These are phyloP conservation scores for Stenichneumon culpator DNA, from an alignment of 2,888 invertebrate genomes.

Conservation along the genomic window DNA sequence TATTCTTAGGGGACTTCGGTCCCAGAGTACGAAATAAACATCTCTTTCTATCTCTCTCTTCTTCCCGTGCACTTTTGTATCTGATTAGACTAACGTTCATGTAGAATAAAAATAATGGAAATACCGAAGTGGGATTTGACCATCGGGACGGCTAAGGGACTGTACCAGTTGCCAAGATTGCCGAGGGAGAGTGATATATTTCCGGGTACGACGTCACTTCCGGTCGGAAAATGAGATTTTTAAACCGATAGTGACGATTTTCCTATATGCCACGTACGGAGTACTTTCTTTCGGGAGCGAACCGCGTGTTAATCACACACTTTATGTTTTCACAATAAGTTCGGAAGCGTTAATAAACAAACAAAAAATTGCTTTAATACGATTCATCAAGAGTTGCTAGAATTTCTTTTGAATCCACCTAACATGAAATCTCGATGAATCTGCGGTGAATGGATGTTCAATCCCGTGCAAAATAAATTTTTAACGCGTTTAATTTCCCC, in stretches of 20 bases:
- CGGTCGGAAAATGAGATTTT: too few relatives aligned
- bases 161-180: too few relatives aligned
- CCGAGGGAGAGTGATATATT: too few relatives aligned
- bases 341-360: neutral
- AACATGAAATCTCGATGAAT: conserved; percentile 1
- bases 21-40: too few relatives aligned
- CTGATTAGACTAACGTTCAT: neutral
- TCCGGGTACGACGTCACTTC: neutral
- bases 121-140: neutral
- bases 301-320: neutral
- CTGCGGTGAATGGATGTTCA: conserved; percentile 54
- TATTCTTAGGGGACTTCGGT: too few relatives aligned
- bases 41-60: too few relatives aligned
- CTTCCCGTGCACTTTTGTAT: neutral
- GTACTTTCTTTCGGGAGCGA: too few relatives aligned
- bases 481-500: conserved; percentile 61
- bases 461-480: conserved; percentile 57
- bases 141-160: too few relatives aligned
- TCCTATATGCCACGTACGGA: too few relatives aligned
- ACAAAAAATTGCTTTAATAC: neutral
- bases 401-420: conserved; percentile 3
- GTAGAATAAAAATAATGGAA: neutral
- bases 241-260: neutral
- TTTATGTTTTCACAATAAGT: neutral
- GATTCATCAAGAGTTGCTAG: neutral